A percentile compares a stretch with the other conserved stretches of the same genome.
phyloP scores from a whole-genome alignment of 1,140 invertebrate species.

The Plectrocnemia conspersa region DNA sequence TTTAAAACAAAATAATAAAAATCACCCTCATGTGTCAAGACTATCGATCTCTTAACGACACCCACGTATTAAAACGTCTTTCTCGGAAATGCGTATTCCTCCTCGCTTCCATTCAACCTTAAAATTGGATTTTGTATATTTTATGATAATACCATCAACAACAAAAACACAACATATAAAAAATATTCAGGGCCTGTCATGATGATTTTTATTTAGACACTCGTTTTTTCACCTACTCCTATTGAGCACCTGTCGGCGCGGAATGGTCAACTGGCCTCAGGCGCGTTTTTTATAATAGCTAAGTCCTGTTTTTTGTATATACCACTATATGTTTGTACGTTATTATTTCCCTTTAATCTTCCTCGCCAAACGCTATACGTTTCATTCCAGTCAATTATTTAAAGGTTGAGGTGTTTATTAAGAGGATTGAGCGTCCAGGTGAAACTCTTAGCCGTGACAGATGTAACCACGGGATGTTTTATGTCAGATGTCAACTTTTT shows the following conservation, averaged over 20 bases:
- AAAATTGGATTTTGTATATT: slow-evolving; percentile 2
- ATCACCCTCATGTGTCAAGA: too few relatives aligned
- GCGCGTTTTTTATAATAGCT: background rate
- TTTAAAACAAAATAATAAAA: too few relatives aligned
- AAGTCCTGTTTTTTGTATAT: slow-evolving; percentile 3
- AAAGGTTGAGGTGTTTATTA: slow-evolving; percentile 21
- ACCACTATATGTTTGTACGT: too few relatives aligned
- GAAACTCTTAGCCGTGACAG: background rate
- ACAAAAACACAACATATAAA: too few relatives aligned
- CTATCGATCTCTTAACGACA: too few relatives aligned
- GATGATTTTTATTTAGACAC: slow-evolving; percentile 1
- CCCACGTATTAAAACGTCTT: background rate
- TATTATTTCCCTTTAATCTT: background rate
- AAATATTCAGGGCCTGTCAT: slow-evolving; percentile 1
- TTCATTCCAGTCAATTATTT: slow-evolving; percentile 17
- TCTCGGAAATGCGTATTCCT: background rate
- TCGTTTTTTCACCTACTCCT: background rate
- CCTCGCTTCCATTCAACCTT: background rate
- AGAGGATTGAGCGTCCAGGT: slow-evolving; percentile 11
- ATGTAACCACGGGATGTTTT: slow-evolving; percentile 7
- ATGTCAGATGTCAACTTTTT: too few relatives aligned
- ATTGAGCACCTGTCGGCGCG: slow-evolving; percentile 12
- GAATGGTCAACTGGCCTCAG: slow-evolving; percentile 7
- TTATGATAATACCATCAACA: background rate
- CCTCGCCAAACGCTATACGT: background rate